These are phyloP conservation scores for Takifugu rubripes DNA, from an alignment of 2,797 vertebrate genomes.

Conservation along the genomic window DNA sequence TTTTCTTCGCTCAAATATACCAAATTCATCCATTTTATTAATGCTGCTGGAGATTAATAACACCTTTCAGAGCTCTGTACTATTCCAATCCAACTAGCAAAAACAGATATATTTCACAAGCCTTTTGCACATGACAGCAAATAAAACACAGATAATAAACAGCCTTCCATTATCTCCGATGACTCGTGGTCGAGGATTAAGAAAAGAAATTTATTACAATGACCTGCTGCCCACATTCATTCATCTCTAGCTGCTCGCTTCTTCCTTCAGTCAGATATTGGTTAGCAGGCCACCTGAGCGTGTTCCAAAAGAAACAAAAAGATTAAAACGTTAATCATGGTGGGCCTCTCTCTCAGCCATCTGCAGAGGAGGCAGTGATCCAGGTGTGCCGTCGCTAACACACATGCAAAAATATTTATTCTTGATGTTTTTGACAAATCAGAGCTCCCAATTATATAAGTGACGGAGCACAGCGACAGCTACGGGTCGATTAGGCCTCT, in stretches of 20 bases:
- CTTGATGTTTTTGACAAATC: conserved; percentile 19
- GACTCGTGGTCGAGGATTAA: conserved; percentile 18
- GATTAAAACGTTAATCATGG: conserved; percentile 67
- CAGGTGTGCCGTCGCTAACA: conserved; percentile 28
- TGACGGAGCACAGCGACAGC: too few relatives aligned
- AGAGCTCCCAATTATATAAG: conserved; percentile 4
- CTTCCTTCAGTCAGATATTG: conserved; percentile 32
- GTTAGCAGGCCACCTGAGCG: conserved; percentile 59
- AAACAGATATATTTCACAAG: conserved; percentile 24
- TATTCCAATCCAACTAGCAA: conserved; percentile 28
- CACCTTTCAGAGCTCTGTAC: conserved; percentile 7
- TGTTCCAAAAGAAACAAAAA: conserved; percentile 65
- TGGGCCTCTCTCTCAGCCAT: conserved; percentile 31
- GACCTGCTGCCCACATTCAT: conserved; percentile 47
- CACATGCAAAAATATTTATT: conserved; percentile 11
- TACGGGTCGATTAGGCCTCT: too few relatives aligned
- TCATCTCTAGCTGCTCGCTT: conserved; percentile 23
- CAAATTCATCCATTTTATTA: conserved; percentile 18
- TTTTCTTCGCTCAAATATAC: neutral
- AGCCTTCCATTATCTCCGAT: conserved; percentile 12
- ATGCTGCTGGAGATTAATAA: conserved; percentile 8
- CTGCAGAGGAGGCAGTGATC: conserved; percentile 13
- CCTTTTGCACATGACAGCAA: conserved; percentile 16
- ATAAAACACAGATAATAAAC: conserved; percentile 25
- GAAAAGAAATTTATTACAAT: conserved; percentile 52